Evolutionary conservation across 2,888 invertebrate genomes (phyloP), one percentile per base, ranked within the genome.

Genomic region (Agrotis ipsilon): DNA sequence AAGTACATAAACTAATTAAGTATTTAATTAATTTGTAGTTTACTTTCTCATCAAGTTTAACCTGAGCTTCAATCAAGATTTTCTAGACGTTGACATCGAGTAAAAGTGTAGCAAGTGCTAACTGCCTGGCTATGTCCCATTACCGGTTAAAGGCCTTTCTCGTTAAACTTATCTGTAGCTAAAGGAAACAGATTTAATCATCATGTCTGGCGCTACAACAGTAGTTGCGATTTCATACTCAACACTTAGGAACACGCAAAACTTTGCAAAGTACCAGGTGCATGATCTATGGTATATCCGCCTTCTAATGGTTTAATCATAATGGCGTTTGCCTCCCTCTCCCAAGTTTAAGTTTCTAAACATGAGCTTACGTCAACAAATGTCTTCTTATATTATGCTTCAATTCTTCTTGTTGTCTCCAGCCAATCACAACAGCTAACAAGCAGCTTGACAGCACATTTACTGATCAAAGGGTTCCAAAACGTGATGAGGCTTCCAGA

Each of bases 101-200:
- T 82, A 85, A 84, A 85, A 84, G 85, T 85, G 75, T 82, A 80
- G 75, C 62, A 77, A 82, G 72, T 70, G 65, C 39, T 78, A 71
- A 76, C 64, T 67, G 55, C 71, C 73, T 60, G 68, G 69, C 64
- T 80, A 75, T 75, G 77, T 72, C 61, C 75, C 78, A 83, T 85
- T 83, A 83, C 75, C 72, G 71, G 85, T 80, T 85, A 78, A 62
- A 78, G 43, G 67, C 81, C 57, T 82, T 74, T 80, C 81, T 78
- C 75, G 75, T 73, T 70, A 62, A 39, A 72, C 46, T 76, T 81
- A 80, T 81, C 85, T 58, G 68, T 54, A 65, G 69, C 58, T 55
- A 75, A 74, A 78, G 85, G 80, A 85, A 78, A 65, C 75, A 66
- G 45, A 70, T 58, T 54, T 67, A 78, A 83, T 73, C 74, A 71